phyloP scores from a whole-genome alignment of 2,888 invertebrate species.

The Eubasilissa splendida region DNA sequence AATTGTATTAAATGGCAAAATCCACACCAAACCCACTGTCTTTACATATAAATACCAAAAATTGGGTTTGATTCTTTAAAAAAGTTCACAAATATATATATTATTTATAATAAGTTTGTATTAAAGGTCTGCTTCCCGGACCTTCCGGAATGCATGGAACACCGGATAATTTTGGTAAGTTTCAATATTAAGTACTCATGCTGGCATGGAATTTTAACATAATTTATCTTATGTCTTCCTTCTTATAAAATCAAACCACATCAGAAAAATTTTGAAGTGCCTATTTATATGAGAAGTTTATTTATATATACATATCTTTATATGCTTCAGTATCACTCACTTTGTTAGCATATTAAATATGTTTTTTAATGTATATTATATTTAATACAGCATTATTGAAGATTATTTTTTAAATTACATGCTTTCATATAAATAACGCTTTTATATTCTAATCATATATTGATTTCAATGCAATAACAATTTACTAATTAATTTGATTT shows the following conservation, averaged over 20 bases:
- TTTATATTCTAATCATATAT: not conserved
- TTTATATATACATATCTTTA: too few relatives aligned
- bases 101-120: conserved; percentile 32
- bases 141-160: conserved; percentile 87
- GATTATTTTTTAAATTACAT: not conserved
- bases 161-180: conserved; percentile 88
- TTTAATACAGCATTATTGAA: not conserved
- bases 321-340: too few relatives aligned
- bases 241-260: too few relatives aligned
- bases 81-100: not conserved
- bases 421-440: not conserved
- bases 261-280: conserved; percentile 7
- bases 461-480: too few relatives aligned
- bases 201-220: conserved; percentile 39
- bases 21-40: too few relatives aligned
- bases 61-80: too few relatives aligned
- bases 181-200: conserved; percentile 41
- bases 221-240: conserved; percentile 42
- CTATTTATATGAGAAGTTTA: too few relatives aligned
- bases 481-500: too few relatives aligned
- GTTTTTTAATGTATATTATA: too few relatives aligned
- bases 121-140: conserved; percentile 85
- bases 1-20: too few relatives aligned
- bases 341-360: too few relatives aligned
- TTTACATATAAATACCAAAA: too few relatives aligned